phyloP scores from a whole-genome alignment of 2,113 vertebrate species.

The Planiliza haematocheilus region DNA sequence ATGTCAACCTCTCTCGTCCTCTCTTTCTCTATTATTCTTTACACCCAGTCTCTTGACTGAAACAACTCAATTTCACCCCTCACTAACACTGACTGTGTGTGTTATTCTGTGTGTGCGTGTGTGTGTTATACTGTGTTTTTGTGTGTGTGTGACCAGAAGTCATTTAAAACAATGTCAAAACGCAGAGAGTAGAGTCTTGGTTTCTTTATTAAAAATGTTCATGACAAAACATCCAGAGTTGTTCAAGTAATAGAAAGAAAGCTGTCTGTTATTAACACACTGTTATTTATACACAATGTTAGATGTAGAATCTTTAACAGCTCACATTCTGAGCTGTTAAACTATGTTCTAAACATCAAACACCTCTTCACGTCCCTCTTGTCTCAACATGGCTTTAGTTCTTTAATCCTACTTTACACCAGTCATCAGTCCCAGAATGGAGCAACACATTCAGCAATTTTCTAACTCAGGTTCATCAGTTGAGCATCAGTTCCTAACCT shows the following conservation, averaged over 20 bases:
- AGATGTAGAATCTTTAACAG: no score
- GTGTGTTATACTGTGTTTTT: constrained; percentile 3
- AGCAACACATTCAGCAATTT: no score
- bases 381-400: no score
- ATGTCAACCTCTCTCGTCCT: background rate
- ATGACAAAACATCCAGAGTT: background rate
- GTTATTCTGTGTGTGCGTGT: background rate
- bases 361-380: no score
- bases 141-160: constrained; percentile 16
- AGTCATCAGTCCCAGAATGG: no score
- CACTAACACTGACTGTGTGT: constrained; percentile 33
- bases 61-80: constrained; percentile 69
- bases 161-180: constrained; percentile 40
- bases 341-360: no score
- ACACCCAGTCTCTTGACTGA: constrained; percentile 41
- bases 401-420: no score
- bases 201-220: background rate
- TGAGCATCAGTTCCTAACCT: no score
- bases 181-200: background rate
- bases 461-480: no score
- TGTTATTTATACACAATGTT: no score
- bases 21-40: constrained; percentile 41
- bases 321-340: no score
- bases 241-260: background rate
- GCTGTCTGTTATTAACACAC: background rate